These are phyloP conservation scores for Pseudomyrmex dendroicus DNA, from an alignment of 1,140 invertebrate genomes.

Conservation along the genomic window DNA sequence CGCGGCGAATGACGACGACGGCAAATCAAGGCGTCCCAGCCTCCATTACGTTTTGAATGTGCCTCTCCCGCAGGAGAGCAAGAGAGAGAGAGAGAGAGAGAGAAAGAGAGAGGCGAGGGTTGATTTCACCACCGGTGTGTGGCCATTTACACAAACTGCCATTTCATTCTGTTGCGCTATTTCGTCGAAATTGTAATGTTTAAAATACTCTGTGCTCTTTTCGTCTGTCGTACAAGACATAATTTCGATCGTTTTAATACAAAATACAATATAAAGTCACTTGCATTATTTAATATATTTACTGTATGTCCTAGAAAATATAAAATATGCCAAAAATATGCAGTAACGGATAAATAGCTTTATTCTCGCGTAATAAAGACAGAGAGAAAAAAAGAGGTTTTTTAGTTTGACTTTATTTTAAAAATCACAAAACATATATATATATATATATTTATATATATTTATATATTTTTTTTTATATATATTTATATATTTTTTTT, in stretches of 20 bases:
- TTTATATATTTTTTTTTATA: neutral
- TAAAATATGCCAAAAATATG: neutral
- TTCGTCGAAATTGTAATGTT: conserved; percentile 5
- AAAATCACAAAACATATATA: too few relatives aligned
- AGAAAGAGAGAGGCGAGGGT: too few relatives aligned
- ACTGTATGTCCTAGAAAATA: neutral
- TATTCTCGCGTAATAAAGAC: neutral
- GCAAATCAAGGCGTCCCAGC: neutral
- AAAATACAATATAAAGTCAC: neutral
- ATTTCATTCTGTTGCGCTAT: neutral
- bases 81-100: neutral
- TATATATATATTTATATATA: neutral
- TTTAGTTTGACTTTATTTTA: too few relatives aligned
- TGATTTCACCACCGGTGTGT: conserved; percentile 23
- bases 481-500: neutral
- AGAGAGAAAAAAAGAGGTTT: too few relatives aligned
- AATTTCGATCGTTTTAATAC: neutral
- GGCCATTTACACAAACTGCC: conserved; percentile 1
- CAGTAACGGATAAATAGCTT: neutral
- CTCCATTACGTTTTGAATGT: neutral
- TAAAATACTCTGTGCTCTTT: neutral
- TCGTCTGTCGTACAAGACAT: neutral
- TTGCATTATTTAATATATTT: too few relatives aligned
- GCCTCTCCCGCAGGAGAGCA: neutral
- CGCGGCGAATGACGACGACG: neutral